phyloP scores from a whole-genome alignment of 2,888 invertebrate genomes.

The Galeopsomyia nigrocyanea region DNA sequence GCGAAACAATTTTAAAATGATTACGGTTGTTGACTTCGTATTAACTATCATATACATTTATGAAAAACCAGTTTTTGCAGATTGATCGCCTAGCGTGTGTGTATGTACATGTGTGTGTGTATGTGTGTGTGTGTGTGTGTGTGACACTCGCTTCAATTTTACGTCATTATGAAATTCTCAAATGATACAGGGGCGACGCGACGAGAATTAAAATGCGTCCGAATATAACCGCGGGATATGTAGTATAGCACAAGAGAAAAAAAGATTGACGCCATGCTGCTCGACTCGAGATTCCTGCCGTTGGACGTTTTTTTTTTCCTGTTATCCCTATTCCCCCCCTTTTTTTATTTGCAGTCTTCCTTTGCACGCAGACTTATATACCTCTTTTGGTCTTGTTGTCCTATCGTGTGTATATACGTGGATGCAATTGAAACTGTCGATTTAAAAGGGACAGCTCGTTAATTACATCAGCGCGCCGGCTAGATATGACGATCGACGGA shows the following conservation, averaged over 20 bases:
- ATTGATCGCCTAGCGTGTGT: no score
- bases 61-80: no score
- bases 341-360: slow-evolving; percentile 4
- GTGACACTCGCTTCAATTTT: no score
- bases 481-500: neutral
- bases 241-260: neutral
- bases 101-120: no score
- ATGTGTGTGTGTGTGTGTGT: no score
- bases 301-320: neutral
- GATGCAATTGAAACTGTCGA: slow-evolving; percentile 27
- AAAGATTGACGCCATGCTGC: neutral
- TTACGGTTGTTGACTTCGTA: no score
- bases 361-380: no score
- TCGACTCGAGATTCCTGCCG: slow-evolving; percentile 26
- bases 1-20: no score
- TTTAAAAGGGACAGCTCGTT: slow-evolving; percentile 4
- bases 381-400: neutral
- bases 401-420: slow-evolving; percentile 18
- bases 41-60: no score
- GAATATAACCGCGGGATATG: slow-evolving; percentile 1
- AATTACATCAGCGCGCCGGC: slow-evolving; percentile 5
- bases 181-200: no score
- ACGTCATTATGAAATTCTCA: no score
- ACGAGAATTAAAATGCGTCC: neutral
- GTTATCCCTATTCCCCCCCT: neutral